Evolutionary conservation across 64 coral and sea anemone genomes (phyloP).

Genomic region (Anthopleura sola): DNA sequence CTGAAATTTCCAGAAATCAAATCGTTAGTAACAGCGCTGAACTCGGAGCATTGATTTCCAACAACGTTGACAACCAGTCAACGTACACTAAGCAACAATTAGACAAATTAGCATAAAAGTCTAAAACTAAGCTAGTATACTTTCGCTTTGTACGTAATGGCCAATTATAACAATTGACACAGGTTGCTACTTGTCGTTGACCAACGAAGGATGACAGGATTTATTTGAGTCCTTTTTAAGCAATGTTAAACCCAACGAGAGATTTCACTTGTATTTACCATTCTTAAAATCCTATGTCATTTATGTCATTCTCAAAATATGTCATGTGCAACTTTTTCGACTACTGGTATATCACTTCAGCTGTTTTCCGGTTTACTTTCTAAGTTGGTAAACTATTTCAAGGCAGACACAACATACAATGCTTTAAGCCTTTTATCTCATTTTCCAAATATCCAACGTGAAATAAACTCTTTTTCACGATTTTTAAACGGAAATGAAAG

Average conservation of each 20-base stretch:
- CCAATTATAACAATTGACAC: neutral
- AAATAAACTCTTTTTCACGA: too few species aligned
- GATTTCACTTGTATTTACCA: neutral
- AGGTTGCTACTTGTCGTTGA: neutral
- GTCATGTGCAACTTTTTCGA: neutral
- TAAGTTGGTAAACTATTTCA: neutral
- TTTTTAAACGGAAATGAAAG: too few species aligned
- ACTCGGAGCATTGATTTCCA: neutral
- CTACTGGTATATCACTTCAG: neutral
- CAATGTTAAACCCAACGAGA: neutral
- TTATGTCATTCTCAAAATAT: neutral
- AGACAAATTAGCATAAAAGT: conserved; percentile 9
- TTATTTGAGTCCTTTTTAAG: too few species aligned
- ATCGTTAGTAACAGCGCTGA: neutral
- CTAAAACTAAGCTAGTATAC: neutral
- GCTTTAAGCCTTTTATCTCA: too few species aligned
- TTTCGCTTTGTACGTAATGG: neutral
- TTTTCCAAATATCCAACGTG: too few species aligned
- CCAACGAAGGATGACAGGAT: neutral
- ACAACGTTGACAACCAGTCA: neutral
- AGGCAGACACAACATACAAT: too few species aligned
- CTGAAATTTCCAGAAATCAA: neutral
- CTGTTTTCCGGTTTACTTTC: neutral
- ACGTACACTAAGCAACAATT: neutral
- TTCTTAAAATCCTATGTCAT: neutral